These are phyloP conservation scores for Leptopilina syphax DNA, from an alignment of 2,888 invertebrate genomes.

Conservation along the genomic window DNA sequence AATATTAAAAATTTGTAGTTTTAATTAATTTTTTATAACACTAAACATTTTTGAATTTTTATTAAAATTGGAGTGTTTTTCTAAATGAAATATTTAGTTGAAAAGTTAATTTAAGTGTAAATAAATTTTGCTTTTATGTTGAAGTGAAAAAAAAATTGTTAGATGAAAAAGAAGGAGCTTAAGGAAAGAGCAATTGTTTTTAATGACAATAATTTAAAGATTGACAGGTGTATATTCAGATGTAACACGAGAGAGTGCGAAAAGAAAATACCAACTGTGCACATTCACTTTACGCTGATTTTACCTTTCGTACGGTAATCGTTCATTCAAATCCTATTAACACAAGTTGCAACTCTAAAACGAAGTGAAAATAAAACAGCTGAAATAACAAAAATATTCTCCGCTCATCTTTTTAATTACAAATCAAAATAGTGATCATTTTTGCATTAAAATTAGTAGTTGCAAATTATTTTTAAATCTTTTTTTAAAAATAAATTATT, in stretches of 20 bases:
- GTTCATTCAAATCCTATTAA: constrained; percentile 35
- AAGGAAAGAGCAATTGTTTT: neutral
- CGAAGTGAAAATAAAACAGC: constrained; percentile 7
- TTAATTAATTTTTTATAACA: no score
- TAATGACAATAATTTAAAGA: neutral
- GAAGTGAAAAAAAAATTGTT: neutral
- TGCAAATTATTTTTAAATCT: no score
- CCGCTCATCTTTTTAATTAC: neutral
- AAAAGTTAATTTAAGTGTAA: no score
- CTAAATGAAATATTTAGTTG: no score
- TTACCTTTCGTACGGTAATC: constrained; percentile 14
- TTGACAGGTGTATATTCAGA: constrained; percentile 6
- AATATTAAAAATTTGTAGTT: no score
- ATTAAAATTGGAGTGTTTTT: no score
- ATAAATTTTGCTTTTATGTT: no score
- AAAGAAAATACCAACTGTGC: constrained; percentile 21
- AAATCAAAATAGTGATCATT: neutral
- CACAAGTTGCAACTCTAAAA: constrained; percentile 2
- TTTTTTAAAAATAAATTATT: no score
- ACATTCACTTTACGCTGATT: constrained; percentile 28
- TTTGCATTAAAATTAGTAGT: no score
- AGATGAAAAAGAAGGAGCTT: neutral
- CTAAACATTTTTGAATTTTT: no score
- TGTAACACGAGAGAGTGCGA: constrained; percentile 10
- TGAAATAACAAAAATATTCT: constrained; percentile 6